Evolutionary conservation across 2,888 invertebrate species (phyloP), one percentile per base, ranked within the genome.

Genomic region (Eristalis pertinax): DNA sequence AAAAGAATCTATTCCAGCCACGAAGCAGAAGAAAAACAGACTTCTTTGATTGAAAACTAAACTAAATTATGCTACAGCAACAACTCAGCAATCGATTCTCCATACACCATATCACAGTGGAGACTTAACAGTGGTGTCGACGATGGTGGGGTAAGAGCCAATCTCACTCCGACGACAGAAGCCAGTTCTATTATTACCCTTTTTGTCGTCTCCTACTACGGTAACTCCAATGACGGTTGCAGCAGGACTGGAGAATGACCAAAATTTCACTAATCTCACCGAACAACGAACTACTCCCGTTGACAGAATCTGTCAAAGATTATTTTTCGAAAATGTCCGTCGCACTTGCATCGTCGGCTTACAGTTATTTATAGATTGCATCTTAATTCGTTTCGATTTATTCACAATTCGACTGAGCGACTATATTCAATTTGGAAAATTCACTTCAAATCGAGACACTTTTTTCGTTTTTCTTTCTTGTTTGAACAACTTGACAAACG

Each of bases 291-390:
- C 35, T 19, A 64, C 29, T 29, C 19, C 43, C 24, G 32, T 76
- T 58, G 62, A 70, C 75, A 78, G 64, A 86, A 79, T 86, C 74
- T 83, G 86, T 86, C 86, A 86, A 79, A 86, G 82, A 86, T 79
- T 32, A 78, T 38, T 82, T 79, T 64, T 75, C 22, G 43, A 63
- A 82, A 86, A 86, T 86, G 86, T 82, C 82, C 86, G 75, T 82
- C 86, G 82, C 82, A 86, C 82, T 86, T 82, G 82, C 75, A 86
- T 24, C 78, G 68, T 43, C 58, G 22, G 62, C 35, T 67, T 79
- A 35, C 65, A 67, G 58, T 72, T 86, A 79, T 83, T 82, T 86
- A 78, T 86, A 79, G 75, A 79, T 75, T 72, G 82, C 86, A 86
- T 86, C 75, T 86, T 50, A 50, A 50, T 86, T 62, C 15, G 62